Evolutionary conservation across 2,113 vertebrate genomes (phyloP), one percentile per base, ranked within the genome.

Genomic region (Gambusia holbrooki): DNA sequence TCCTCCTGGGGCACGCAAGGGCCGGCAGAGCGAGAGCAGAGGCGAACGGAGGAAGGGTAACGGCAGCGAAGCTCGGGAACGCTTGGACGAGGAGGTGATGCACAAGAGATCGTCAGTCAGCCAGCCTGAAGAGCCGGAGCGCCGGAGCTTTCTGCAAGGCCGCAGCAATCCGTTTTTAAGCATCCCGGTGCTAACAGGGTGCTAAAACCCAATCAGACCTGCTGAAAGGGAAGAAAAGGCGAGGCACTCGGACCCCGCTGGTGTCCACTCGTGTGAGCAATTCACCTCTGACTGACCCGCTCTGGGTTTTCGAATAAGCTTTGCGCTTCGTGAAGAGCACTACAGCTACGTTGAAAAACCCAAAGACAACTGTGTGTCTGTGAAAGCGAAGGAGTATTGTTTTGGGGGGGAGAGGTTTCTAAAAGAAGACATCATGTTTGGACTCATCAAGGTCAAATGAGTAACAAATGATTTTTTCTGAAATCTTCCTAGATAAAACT

Each of bases 151-250:
- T 76, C 71, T 73, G 62, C 5, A 29, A 66, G 27, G 27, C 27
- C 27, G 90, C 90, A 93, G 85, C 85, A 90, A 89, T 90, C 88
- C 85, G 88, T 91, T 86, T 83, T 82, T 81, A 78, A 77, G 84
- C 70, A 72, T 75, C 80, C 77, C 32, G 81, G 74, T 83, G 81
- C 86, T 83, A 89, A 91, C 75, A 78, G 83, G 85, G 85, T 88
- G 91, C 86, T 93, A 90, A 92, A 91, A 92, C 87, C 86, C 86
- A 90, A 92, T 92, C 91, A 92, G 79, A 88, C 81, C 69, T 79
- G 68, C 87, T 83, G 80, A 66, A 82, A 81, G 70, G 80, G 62
- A 64, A 66, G 81, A 74, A 83, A 83, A 73, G 73, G 63, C 37
- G 2, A 83, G 86, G 82, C 64, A 35, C 68, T 62, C 35, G 1